Percentiles rank a stretch among this genome's conserved stretches.
phyloP scores from a whole-genome alignment of 2,888 invertebrate genomes.

The Drosophila yooni region DNA sequence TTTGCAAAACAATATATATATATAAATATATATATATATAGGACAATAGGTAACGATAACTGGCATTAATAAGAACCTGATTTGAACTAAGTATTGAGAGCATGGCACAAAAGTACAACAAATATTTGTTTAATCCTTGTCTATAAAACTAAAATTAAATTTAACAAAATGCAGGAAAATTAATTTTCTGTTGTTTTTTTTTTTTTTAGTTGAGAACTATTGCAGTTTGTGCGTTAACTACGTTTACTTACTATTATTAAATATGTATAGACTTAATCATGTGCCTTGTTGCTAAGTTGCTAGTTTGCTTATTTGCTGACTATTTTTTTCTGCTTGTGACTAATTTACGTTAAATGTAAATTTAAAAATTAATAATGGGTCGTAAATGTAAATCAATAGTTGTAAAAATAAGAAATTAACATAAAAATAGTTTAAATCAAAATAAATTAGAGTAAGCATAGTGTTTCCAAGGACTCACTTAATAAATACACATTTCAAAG shows the following conservation, averaged over 20 bases:
- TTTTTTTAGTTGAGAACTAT: constrained; percentile 3
- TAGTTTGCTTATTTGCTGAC: constrained; percentile 49
- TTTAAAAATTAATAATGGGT: constrained; percentile 11
- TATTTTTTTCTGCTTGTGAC: constrained; percentile 46
- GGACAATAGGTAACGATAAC: constrained; percentile 29
- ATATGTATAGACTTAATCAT: constrained; percentile 35
- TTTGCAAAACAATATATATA: constrained; percentile 43
- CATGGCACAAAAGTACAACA: constrained; percentile 57
- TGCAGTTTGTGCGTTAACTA: constrained; percentile 54
- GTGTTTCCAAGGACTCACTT: constrained; percentile 37
- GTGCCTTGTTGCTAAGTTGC: constrained; percentile 54
- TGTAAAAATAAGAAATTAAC: constrained; percentile 2
- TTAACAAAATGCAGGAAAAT: constrained; percentile 25
- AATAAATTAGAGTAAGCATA: constrained; percentile 46
- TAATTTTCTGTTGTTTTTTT: constrained; percentile 11
- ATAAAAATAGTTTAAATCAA: constrained; percentile 9
- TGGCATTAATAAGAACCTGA: constrained; percentile 30
- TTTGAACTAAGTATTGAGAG: constrained; percentile 43
- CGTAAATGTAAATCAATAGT: constrained; percentile 5
- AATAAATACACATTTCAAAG: constrained; percentile 33
- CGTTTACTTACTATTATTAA: constrained; percentile 30
- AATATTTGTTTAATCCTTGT: constrained; percentile 5
- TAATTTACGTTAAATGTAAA: constrained; percentile 27
- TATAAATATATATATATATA: constrained; percentile 10
- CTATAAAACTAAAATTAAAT: constrained; percentile 16